These are phyloP conservation scores for Machimus atricapillus DNA, from an alignment of 2,888 invertebrate species.

Conservation along the genomic window DNA sequence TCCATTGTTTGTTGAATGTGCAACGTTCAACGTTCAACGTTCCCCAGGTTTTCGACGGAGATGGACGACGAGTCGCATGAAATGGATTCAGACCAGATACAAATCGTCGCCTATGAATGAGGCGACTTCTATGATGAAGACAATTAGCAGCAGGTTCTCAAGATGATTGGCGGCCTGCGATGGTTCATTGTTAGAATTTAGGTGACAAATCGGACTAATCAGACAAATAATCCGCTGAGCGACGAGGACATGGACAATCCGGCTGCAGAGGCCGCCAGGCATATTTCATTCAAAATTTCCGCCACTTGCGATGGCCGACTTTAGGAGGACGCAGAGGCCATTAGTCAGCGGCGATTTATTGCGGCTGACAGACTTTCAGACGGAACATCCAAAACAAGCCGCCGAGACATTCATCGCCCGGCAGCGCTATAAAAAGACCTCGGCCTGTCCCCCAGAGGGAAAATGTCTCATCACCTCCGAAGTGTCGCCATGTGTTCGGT, in stretches of 20 bases:
- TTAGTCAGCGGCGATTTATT: conserved; percentile 1
- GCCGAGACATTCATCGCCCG: background rate
- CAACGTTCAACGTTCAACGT: background rate
- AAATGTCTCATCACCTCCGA: background rate
- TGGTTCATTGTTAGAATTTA: background rate
- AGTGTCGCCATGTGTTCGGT: background rate
- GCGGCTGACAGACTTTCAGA: background rate
- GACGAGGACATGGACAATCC: background rate
- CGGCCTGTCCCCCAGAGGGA: background rate
- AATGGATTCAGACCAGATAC: background rate
- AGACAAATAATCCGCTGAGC: background rate
- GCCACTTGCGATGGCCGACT: background rate
- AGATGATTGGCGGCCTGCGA: background rate
- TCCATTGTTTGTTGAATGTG: conserved; percentile 24
- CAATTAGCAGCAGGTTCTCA: background rate
- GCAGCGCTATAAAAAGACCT: conserved; percentile 18
- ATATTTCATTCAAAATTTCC: conserved; percentile 28
- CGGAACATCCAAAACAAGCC: background rate
- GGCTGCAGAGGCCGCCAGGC: background rate
- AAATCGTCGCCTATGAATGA: conserved; percentile 8
- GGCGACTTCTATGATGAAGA: background rate
- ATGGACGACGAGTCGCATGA: background rate
- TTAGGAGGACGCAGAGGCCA: background rate
- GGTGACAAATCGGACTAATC: background rate
- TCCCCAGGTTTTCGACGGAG: background rate